Evolutionary conservation across 2,113 vertebrate species (phyloP).

Genomic region (Archilochus colubris): DNA sequence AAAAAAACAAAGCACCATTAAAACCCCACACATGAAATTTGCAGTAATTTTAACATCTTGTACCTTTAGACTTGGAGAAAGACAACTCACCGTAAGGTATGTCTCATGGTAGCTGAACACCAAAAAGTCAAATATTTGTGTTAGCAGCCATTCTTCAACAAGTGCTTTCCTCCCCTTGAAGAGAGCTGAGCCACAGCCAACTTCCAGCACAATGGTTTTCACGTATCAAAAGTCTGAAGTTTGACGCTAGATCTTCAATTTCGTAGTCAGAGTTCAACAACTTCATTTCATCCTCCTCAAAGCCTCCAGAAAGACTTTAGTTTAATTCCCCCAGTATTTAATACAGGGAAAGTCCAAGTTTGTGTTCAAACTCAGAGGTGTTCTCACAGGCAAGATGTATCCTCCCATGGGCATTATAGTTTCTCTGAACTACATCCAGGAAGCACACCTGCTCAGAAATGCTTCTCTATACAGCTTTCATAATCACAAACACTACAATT

Average conservation of each 20-base stretch:
- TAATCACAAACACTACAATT: background rate
- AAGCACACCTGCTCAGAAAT: background rate
- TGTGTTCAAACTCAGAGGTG: background rate
- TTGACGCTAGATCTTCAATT: background rate
- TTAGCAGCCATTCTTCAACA: background rate
- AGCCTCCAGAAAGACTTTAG: background rate
- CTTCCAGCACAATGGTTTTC: background rate
- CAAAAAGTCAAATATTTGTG: background rate
- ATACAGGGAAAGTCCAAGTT: background rate
- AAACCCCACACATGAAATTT: no score
- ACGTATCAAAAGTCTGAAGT: rapidly evolving
- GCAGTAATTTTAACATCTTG: background rate
- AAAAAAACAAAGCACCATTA: no score
- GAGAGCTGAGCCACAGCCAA: background rate
- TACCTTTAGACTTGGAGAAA: background rate
- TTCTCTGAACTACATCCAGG: background rate
- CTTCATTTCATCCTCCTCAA: background rate
- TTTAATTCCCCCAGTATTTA: background rate
- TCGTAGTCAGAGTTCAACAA: background rate
- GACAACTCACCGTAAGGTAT: background rate
- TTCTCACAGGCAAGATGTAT: background rate
- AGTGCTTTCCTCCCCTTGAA: background rate
- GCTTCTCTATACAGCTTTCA: background rate
- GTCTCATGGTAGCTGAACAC: background rate
- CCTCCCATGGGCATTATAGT: background rate